These are phyloP conservation scores for Pseudococcus viburni DNA, from an alignment of 2,888 invertebrate genomes.

Conservation along the genomic window DNA sequence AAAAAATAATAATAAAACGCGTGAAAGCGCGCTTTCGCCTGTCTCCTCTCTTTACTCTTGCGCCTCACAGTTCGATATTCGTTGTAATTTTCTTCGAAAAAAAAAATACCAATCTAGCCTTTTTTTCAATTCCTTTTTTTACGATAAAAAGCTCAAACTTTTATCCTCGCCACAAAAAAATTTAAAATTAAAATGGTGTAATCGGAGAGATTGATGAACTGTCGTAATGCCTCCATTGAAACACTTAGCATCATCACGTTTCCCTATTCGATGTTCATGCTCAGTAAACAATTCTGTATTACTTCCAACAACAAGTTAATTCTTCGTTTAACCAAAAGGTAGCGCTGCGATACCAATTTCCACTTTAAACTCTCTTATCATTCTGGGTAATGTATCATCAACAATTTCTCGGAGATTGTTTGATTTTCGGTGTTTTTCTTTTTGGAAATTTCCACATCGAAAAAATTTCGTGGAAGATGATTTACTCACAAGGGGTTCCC, in stretches of 20 bases:
- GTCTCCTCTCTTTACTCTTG: neutral
- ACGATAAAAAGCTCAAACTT: neutral
- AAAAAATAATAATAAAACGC: slow-evolving; percentile 15
- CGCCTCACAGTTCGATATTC: neutral
- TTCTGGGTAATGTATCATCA: neutral
- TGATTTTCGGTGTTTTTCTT: neutral
- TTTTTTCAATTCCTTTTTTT: neutral
- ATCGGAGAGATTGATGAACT: neutral
- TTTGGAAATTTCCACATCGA: neutral
- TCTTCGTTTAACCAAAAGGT: neutral
- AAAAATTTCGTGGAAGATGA: neutral
- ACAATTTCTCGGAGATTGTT: neutral
- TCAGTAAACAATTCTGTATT: neutral
- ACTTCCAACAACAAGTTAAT: neutral
- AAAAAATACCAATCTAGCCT: neutral
- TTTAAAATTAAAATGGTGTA: neutral
- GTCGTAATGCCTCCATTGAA: neutral
- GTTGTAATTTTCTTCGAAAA: neutral
- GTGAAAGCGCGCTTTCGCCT: slow-evolving; percentile 44
- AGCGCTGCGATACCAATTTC: slow-evolving; percentile 20
- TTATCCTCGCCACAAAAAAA: neutral
- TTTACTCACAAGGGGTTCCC: neutral
- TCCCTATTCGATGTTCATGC: neutral
- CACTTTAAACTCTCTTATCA: neutral
- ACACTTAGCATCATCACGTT: neutral